Percentiles rank a stretch among this genome's conserved stretches.
Evolutionary conservation across 92 coral and sea anemone species (phyloP).

Genomic region (Paramuricea clavata): DNA sequence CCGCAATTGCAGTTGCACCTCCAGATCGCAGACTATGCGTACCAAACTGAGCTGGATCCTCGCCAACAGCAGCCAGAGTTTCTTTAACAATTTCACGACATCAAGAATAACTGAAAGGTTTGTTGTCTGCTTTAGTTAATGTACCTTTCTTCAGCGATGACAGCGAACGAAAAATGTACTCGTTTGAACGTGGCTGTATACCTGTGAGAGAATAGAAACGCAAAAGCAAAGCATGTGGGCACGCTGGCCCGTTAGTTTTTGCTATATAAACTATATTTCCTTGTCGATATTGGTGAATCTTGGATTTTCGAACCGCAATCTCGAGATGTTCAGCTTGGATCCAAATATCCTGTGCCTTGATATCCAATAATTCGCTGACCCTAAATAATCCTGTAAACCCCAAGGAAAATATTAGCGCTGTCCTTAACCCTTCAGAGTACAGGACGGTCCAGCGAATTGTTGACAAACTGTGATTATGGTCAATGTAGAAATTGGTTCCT

Average conservation of each 20-base stretch:
- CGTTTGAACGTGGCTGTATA: too few relatives aligned
- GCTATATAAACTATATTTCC: too few relatives aligned
- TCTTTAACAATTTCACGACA: slow-evolving; percentile 64
- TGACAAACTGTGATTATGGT: neutral
- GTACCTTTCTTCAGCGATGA: too few relatives aligned
- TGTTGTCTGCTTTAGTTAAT: too few relatives aligned
- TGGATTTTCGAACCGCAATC: too few relatives aligned
- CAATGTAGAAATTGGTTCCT: slow-evolving; percentile 44
- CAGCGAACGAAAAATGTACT: too few relatives aligned
- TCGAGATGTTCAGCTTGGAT: too few relatives aligned
- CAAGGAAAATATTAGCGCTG: slow-evolving; percentile 59
- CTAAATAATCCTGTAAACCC: neutral
- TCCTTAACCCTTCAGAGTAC: slow-evolving; percentile 50
- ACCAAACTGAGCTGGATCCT: slow-evolving; percentile 10
- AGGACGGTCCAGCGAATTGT: slow-evolving; percentile 15
- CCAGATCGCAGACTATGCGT: slow-evolving; percentile 66
- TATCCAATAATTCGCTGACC: slow-evolving; percentile 36
- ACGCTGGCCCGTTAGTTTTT: too few relatives aligned
- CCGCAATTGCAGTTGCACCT: slow-evolving; percentile 56
- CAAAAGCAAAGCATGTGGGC: too few relatives aligned
- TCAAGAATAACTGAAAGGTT: slow-evolving; percentile 53
- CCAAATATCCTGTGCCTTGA: too few relatives aligned
- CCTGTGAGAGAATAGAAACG: too few relatives aligned
- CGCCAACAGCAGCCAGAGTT: slow-evolving; percentile 45
- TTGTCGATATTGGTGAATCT: too few relatives aligned